phyloP scores from a whole-genome alignment of 1,140 invertebrate genomes.

The Drosophila pseudoobscura region DNA sequence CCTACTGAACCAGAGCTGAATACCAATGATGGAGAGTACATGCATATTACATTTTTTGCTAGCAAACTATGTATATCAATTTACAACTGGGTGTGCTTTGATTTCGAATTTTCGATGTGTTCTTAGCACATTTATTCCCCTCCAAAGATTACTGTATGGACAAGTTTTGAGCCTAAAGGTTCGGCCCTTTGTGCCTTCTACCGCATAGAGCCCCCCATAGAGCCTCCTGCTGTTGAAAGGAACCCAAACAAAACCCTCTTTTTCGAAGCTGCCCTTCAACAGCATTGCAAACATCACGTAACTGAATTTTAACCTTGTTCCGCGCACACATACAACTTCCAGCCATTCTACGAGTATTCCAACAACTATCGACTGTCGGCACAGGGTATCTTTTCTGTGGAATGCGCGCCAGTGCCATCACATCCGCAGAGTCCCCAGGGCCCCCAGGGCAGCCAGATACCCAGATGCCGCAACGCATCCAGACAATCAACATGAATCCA shows the following conservation, averaged over 20 bases:
- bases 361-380: conserved; percentile 35
- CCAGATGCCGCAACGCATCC: conserved; percentile 46
- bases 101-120: no score
- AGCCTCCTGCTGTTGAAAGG: background rate
- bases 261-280: conserved; percentile 38
- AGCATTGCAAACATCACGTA: conserved; percentile 55
- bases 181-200: no score
- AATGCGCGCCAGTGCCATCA: conserved; percentile 30
- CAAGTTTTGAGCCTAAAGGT: no score
- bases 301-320: conserved; percentile 65
- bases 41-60: no score
- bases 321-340: conserved; percentile 28
- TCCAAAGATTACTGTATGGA: no score
- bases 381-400: conserved; percentile 27
- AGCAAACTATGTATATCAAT: no score
- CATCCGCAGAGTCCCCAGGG: background rate
- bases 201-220: background rate
- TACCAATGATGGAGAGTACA: no score
- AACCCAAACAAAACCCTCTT: background rate
- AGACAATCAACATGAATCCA: conserved; percentile 70
- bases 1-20: no score
- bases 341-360: background rate
- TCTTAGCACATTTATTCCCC: no score
- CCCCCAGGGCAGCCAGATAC: background rate
- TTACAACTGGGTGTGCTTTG: no score